Evolutionary conservation across 53 echinoderm and acorn worm genomes (phyloP), one percentile per base, ranked within the genome.

Genomic region (Echinometra lucunter): DNA sequence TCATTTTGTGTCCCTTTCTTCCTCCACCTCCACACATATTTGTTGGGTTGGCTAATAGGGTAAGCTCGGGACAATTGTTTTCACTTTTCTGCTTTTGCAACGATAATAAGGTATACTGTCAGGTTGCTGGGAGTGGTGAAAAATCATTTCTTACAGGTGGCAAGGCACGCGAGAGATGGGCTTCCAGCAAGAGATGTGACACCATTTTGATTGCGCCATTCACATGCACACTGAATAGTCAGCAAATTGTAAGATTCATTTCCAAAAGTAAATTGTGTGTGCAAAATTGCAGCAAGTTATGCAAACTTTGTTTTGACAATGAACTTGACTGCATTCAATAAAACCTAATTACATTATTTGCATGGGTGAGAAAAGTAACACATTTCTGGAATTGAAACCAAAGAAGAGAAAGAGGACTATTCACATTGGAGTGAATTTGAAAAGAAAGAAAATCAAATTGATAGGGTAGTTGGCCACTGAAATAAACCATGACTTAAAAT

Each of bases 1-100:
- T 78, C 78, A 42, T 78, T 78, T 78, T 89, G 60, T 60, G 37
- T 60, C 60, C 49, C 60, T 11, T 37, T 60, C 18, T 25, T 89
- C 60, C 40, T 53, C 85, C 85, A 47, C 85, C 89, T 89, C 89
- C 60, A 42, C 78, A 78, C 78, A 78, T 78, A 42, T 78, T 78
- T 78, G 78, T 78, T 78, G 13, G 78, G 38, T 78, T 78, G 38
- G 38, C 38, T 78, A 78, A 78, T 78, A 78, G 78, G 78, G 42
- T 21, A 19, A 78, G 38, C 38, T 78, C 42, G 40, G 42, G 40
- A 78, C 78, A 78, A 78, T 78, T 78, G 78, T 78, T 78, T 30
- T 89, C 60, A 53, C 38, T 85, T 85, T 49, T 85, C 49, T 85
- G 12, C 85, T 37, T 40, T 89, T 45, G 38, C 88, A 30, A 49